Percentiles rank a stretch among this genome's conserved stretches.
phyloP scores from a whole-genome alignment of 2,113 vertebrate genomes.

The Gambusia affinis region DNA sequence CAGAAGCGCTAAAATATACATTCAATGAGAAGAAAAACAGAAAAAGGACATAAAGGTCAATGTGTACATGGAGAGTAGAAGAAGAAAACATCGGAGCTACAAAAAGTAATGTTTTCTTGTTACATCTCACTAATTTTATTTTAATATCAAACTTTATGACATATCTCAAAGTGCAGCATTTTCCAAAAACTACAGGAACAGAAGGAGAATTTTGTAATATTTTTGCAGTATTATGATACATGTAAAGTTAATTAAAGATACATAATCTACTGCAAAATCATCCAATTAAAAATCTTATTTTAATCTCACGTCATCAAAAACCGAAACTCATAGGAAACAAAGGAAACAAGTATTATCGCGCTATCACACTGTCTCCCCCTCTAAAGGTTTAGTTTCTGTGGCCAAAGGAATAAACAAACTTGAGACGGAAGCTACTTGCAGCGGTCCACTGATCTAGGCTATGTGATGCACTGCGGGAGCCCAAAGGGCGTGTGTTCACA shows the following conservation, averaged over 20 bases:
- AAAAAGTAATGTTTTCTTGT: neutral
- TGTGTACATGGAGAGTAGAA: neutral
- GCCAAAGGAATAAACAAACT: constrained; percentile 13
- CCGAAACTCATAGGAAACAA: neutral
- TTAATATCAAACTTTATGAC: too few species aligned
- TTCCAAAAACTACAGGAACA: too few species aligned
- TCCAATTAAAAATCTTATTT: neutral
- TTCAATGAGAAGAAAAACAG: neutral
- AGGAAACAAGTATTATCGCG: neutral
- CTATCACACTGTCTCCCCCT: constrained; percentile 9
- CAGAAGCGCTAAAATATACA: too few species aligned
- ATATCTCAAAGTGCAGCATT: too few species aligned
- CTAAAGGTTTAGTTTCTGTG: neutral
- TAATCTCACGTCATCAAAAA: neutral
- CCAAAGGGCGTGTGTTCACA: constrained; percentile 78
- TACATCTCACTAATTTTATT: too few species aligned
- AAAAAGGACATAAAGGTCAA: neutral
- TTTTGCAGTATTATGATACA: neutral
- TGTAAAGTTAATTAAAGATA: neutral
- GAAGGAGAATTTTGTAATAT: too few species aligned
- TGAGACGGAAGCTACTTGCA: constrained; percentile 23
- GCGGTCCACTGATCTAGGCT: constrained; percentile 29
- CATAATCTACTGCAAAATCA: neutral
- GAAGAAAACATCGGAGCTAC: neutral
- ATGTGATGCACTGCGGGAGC: constrained; percentile 60